Evolutionary conservation across 2,113 vertebrate genomes (phyloP).

Genomic region (Synchiropus splendidus): DNA sequence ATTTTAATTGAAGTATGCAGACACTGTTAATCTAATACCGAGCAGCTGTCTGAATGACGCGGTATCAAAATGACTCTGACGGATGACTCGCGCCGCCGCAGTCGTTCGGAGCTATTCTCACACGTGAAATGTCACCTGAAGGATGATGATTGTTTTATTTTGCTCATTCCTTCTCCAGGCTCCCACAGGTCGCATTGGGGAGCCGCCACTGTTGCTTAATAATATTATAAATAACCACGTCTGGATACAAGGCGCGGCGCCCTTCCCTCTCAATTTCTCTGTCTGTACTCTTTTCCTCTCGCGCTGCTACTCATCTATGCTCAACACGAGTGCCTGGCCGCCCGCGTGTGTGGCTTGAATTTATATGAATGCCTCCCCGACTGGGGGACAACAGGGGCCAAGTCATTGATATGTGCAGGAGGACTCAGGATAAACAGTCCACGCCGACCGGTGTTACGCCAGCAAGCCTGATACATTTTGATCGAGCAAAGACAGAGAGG

Average conservation of each 20-base stretch:
- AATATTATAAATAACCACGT: constrained; percentile 51
- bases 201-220: too few species aligned
- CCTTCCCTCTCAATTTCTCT: constrained; percentile 27
- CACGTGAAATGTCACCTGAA: too few species aligned
- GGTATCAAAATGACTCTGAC: constrained; percentile 12
- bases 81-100: neutral
- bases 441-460: constrained; percentile 53
- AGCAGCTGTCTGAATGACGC: constrained; percentile 15
- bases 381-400: constrained; percentile 43
- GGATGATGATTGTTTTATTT: constrained; percentile 4
- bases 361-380: constrained; percentile 62
- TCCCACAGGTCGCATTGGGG: constrained; percentile 20
- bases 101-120: too few species aligned
- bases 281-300: constrained; percentile 28
- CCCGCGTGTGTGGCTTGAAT: constrained; percentile 70
- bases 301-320: constrained; percentile 63
- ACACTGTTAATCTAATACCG: constrained; percentile 15
- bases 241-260: constrained; percentile 34
- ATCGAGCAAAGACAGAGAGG: constrained; percentile 46
- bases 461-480: constrained; percentile 64
- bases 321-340: constrained; percentile 60
- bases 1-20: constrained; percentile 29
- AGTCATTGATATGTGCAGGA: constrained; percentile 74
- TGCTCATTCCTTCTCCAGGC: constrained; percentile 7
- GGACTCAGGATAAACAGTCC: constrained; percentile 68